Conservation (phyloP, 2,113 vertebrate genomes). For the Fregetta grallaria region DNA sequence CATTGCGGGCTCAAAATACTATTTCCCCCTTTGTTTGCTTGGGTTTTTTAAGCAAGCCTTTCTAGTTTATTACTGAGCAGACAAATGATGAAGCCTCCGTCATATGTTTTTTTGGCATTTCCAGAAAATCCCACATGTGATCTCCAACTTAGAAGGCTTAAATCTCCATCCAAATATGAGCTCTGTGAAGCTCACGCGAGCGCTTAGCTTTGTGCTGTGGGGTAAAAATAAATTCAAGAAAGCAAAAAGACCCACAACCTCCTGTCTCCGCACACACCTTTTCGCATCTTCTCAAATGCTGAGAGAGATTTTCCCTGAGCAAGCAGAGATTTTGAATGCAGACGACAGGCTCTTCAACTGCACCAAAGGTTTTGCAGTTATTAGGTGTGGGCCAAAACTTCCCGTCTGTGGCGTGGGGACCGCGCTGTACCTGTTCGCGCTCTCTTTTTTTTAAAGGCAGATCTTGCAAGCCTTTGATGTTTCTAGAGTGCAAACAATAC, state of each 20-base stretch:
- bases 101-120: conserved; percentile 5
- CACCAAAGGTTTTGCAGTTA: neutral
- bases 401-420: neutral
- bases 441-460: neutral
- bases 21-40: neutral
- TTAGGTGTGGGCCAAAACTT: neutral
- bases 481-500: neutral
- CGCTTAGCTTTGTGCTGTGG: neutral
- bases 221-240: neutral
- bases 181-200: neutral
- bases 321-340: accelerated
- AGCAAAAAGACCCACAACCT: neutral
- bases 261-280: neutral
- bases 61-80: neutral
- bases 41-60: neutral
- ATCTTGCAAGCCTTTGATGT: conserved; percentile 16
- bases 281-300: neutral
- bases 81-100: neutral
- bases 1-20: neutral
- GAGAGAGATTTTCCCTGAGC: neutral
- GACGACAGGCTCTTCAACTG: neutral
- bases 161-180: neutral
- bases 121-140: conserved; percentile 6
- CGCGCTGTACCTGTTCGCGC: neutral
- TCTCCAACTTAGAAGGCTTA: neutral